Evolutionary conservation across 2,113 vertebrate genomes (phyloP).

Genomic region (Antechinus stuartii): DNA sequence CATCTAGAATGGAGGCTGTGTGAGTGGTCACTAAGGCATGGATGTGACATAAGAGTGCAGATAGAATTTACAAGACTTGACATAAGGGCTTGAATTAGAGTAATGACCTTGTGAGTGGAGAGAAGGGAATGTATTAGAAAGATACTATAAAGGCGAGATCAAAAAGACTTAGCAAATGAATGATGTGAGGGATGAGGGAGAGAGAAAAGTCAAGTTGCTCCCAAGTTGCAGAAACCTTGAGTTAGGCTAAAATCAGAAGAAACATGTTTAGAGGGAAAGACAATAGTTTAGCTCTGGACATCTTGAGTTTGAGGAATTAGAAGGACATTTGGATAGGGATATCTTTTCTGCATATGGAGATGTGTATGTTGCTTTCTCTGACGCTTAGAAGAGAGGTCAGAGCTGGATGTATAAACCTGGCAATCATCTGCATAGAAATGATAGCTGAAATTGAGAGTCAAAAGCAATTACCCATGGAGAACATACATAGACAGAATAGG

Average conservation of each 20-base stretch:
- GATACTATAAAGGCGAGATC: neutral
- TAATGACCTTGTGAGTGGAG: neutral
- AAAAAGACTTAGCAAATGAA: neutral
- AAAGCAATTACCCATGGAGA: neutral
- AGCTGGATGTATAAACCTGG: neutral
- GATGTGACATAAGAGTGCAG: neutral
- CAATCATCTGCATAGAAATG: neutral
- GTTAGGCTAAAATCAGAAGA: neutral
- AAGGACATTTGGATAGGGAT: neutral
- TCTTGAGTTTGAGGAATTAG: neutral
- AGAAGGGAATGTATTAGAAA: neutral
- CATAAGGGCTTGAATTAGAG: neutral
- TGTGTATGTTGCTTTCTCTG: neutral
- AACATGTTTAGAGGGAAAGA: neutral
- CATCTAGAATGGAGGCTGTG: neutral
- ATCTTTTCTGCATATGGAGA: neutral
- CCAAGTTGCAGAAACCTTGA: neutral
- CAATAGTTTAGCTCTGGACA: neutral
- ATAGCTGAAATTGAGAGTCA: neutral
- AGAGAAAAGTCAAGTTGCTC: neutral
- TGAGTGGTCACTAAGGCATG: neutral
- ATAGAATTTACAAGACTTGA: neutral
- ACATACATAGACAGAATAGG: neutral
- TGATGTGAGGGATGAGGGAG: neutral
- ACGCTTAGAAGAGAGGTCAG: neutral